Conservation (phyloP, 2,888 invertebrate genomes). For the Anthrax anthrax region DNA sequence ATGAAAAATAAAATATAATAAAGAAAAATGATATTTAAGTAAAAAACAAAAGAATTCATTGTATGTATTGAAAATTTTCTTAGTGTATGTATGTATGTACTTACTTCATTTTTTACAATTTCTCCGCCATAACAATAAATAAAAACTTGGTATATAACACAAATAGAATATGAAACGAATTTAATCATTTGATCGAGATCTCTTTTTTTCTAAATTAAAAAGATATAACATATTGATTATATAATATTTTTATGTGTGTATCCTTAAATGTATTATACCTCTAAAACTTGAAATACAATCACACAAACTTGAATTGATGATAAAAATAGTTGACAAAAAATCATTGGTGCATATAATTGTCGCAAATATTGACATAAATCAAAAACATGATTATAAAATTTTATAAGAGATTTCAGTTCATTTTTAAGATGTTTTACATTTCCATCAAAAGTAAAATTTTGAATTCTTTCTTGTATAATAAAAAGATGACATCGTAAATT, state of each 20-base stretch:
- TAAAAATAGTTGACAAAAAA: not conserved
- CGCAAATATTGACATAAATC: no score
- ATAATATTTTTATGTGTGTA: no score
- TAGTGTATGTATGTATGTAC: not conserved
- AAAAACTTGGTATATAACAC: not conserved
- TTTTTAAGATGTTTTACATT: not conserved
- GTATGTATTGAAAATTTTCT: not conserved
- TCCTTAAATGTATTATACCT: no score
- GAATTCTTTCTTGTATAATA: no score
- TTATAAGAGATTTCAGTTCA: not conserved
- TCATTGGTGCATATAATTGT: not conserved
- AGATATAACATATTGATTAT: no score
- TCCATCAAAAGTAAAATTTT: not conserved
- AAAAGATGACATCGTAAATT: no score
- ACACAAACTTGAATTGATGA: not conserved
- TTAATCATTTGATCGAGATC: no score
- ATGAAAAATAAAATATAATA: not conserved
- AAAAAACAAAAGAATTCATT: no score
- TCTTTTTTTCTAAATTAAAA: no score
- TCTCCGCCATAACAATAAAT: not conserved
- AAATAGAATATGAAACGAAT: not conserved
- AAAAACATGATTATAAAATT: no score
- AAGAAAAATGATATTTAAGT: no score
- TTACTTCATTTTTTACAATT: no score
- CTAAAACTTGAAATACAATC: not conserved